Evolutionary conservation across 2,888 invertebrate species (phyloP), one percentile per base, ranked within the genome.

Genomic region (Drosophila eohydei): DNA sequence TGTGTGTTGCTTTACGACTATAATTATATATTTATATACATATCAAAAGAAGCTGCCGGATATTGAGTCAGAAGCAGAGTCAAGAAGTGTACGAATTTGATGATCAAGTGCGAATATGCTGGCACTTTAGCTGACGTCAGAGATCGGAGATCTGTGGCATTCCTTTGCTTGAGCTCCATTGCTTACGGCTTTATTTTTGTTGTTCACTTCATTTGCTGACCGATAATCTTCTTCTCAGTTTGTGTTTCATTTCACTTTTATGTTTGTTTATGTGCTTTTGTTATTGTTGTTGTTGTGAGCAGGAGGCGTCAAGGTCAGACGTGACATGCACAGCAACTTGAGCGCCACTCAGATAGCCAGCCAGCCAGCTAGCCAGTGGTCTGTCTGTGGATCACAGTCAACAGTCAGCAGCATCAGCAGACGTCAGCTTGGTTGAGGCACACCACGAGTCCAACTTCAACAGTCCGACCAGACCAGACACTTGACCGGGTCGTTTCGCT

Each of bases 311-410:
- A 81, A 81, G 81, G 81, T 81, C 82, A 61, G 62, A 65, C 82
- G 77, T 81, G 81, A 79, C 81, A 81, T 77, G 82, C 67, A 81
- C 81, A 78, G 78, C 80, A 80, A 79, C 80, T 81, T 64, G 82
- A 81, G 80, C 74, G 74, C 81, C 80, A 81, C 78, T 70, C 78
- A 64, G 67, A 57, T 68, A 57, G 59, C 28, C 52, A 41, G 52
- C 0, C 51, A 59, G 55, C 6, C 21, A 40, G 54, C 0, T 51
- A 46, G 44, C 58, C 36, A 52, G 36, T 26, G 38, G 38, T 52
- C 52, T 52, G 63, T 54, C 72, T 65, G 65, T 57, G 60, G 80
- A 74, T 72, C 80, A 78, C 67, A 71, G 63, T 57, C 43, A 55
- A 36, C 55, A 59, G 43, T 69, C 56, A 28, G 11, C 48, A 38